A percentile compares a stretch with the other conserved stretches of the same genome.
Conservation (phyloP, 1,140 invertebrate genomes). For the Paraescarpia echinospica region DNA sequence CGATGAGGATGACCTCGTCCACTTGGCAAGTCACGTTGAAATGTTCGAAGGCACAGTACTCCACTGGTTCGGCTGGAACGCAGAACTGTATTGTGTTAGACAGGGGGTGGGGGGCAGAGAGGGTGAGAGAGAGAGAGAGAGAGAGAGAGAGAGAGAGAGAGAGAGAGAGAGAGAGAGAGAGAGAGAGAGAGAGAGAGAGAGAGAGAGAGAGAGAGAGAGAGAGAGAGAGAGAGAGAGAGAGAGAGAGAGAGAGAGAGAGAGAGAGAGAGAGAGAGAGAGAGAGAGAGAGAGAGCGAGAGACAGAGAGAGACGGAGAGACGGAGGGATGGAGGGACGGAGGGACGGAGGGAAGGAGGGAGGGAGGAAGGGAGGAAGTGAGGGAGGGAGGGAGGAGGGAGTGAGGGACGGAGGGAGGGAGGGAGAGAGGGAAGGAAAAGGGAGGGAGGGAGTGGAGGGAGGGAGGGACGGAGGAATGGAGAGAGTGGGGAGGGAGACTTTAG, state of each 20-base stretch:
- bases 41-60: constrained; percentile 13
- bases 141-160: neutral
- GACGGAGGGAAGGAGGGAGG: too few relatives aligned
- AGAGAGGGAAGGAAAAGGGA: neutral
- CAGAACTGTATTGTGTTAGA: neutral
- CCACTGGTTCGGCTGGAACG: neutral
- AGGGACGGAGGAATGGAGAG: neutral
- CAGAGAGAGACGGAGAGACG: neutral
- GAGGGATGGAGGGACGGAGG: neutral
- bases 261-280: neutral
- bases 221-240: neutral
- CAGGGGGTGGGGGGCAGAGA: neutral
- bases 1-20: constrained; percentile 19
- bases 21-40: constrained; percentile 14
- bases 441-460: neutral
- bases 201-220: neutral
- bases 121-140: too few relatives aligned
- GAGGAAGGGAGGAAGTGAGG: too few relatives aligned
- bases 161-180: neutral
- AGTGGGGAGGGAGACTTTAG: neutral
- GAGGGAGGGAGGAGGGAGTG: neutral
- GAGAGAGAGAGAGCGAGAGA: neutral
- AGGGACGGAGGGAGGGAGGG: neutral
- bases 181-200: neutral
- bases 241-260: neutral